Conservation (phyloP, 1,140 invertebrate genomes). For the Neuroterus valhalla region DNA sequence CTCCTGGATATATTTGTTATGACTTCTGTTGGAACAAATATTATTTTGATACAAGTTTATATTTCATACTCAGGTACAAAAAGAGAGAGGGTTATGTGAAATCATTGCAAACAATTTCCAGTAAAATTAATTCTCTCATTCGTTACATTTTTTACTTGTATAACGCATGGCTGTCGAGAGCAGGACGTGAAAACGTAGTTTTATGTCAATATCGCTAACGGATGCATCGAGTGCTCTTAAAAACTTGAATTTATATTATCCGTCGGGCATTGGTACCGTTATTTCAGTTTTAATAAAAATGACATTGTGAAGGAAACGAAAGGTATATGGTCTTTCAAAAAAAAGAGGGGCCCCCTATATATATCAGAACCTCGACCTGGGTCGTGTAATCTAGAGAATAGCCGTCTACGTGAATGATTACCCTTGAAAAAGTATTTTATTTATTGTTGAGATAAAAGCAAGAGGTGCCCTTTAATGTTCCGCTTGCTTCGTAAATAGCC, state of each 20-base stretch:
- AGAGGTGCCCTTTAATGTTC: not conserved
- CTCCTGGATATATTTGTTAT: no score
- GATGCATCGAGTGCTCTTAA: conserved; percentile 21
- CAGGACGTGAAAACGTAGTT: not conserved
- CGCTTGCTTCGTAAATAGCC: conserved; percentile 14
- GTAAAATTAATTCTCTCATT: no score
- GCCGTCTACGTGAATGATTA: conserved; percentile 1
- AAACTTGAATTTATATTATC: conserved; percentile 11
- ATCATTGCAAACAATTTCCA: no score
- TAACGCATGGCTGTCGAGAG: not conserved
- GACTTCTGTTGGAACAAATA: no score
- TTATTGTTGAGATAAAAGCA: conserved; percentile 6
- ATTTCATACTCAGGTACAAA: no score
- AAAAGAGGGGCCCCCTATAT: not conserved
- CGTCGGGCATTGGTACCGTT: not conserved
- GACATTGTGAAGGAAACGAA: not conserved
- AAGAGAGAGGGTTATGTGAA: no score
- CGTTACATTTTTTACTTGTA: no score
- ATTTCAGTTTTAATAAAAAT: conserved; percentile 18
- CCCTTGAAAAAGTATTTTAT: not conserved
- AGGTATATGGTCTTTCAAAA: not conserved
- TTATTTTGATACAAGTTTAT: no score
- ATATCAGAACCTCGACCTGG: not conserved
- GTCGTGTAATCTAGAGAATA: conserved; percentile 15
- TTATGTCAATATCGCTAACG: not conserved